phyloP scores from a whole-genome alignment of 2,113 vertebrate genomes.

The Pedetes capensis region DNA sequence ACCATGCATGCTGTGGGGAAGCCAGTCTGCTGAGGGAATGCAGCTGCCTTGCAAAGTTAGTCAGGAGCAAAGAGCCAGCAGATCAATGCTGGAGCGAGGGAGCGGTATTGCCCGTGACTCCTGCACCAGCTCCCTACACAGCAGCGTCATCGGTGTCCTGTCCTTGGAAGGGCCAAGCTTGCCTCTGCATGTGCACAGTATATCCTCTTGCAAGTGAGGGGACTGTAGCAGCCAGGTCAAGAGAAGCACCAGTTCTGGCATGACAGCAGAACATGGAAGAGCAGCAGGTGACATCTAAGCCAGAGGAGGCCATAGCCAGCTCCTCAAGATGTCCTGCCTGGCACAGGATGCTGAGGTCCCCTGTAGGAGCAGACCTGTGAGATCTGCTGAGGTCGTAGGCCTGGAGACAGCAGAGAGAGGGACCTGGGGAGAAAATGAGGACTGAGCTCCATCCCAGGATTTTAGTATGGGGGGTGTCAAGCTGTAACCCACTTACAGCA shows the following conservation, averaged over 20 bases:
- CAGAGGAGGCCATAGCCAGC: not conserved
- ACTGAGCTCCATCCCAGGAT: not conserved
- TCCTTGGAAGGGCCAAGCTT: not conserved
- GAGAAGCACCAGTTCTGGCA: fast-evolving
- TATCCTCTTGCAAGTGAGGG: not conserved
- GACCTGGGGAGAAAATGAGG: fast-evolving
- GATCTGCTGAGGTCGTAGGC: not conserved
- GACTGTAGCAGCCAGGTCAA: not conserved
- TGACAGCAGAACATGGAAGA: not conserved
- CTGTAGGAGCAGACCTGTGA: not conserved
- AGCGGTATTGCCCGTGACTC: not conserved
- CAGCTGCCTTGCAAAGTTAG: not conserved
- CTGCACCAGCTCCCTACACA: not conserved
- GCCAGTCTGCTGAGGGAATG: too few relatives aligned
- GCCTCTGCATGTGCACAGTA: not conserved
- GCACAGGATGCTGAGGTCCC: not conserved
- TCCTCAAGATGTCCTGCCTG: not conserved
- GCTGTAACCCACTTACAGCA: not conserved
- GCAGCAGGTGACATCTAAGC: too few relatives aligned
- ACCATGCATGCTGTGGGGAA: not conserved
- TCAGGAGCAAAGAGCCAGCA: too few relatives aligned
- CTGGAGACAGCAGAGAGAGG: not conserved
- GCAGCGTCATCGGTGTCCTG: not conserved
- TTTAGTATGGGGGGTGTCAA: too few relatives aligned
- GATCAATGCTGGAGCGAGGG: too few relatives aligned